Base-by-base conservation (phyloP, 1,140 invertebrate species). In the Heliconius melpomene region DNA sequence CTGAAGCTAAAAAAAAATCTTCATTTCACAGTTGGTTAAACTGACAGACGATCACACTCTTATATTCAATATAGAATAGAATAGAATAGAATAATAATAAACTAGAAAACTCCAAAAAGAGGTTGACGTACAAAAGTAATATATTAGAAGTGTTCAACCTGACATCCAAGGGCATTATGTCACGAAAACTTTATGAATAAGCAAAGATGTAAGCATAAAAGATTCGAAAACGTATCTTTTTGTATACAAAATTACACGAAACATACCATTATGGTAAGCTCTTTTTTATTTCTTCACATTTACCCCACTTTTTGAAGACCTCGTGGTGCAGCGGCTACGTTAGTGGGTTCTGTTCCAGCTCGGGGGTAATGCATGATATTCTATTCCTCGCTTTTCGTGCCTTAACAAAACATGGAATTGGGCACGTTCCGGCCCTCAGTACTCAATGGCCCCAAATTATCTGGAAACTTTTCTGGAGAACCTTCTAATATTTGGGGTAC, bases 131-230 rank as follows among this genome's bases (percentile, higher is more conserved):
- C 60, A 66, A 66, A 66, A 66, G 11, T 66, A 66, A 29, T 66
- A 66, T 66, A 66, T 66, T 16, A 66, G 60, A 29, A 66, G 26
- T 66, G 60, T 29, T 29, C 60, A 66, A 66, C 60, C 11, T 66
- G 60, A 26, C 60, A 66, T 66, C 60, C 60, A 66, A 66, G 60
- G 60, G 60, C 60, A 29, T 66, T 66, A 66, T 66, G 60, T 66
- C 60, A 66, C 60, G 23, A 66, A 66, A 66, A 18, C 60, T 66
- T 66, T 66, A 66, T 66, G 60, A 66, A 66, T 66, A 66, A 66
- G 60, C 60, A 66, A 66, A 26, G 60, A 66, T 16, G 60, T 66
- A 66, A 66, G 60, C 60, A 29, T 66, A 66, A 66, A 66, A 66
- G 60, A 66, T 66, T 66, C 60, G 23, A 26, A 66, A 29, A 66